Base-by-base conservation (phyloP, 2,888 invertebrate species). In the Crocallis elinguaria region DNA sequence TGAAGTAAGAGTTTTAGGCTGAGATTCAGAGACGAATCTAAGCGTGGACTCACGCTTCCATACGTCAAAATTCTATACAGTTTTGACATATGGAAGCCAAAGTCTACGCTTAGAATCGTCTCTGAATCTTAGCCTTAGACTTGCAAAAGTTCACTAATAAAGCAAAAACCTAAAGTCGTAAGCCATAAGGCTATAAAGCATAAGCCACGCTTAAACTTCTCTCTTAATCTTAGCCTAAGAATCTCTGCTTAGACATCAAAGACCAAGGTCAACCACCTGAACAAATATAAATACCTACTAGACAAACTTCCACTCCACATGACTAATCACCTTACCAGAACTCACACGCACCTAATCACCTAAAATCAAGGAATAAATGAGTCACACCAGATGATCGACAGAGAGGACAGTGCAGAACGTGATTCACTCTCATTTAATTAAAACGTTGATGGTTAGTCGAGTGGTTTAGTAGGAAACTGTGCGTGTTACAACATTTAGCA, bases 371-470 rank as follows among this genome's bases (percentile, higher is more conserved):
- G 37, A 45, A 44, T 25, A 33, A 12, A 58, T 75, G 79, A 79
- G 66, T 80, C 78, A 77, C 67, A 71, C 68, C 68, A 69, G 71
- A 74, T 71, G 73, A 64, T 56, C 45, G 59, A 45, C 46, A 44
- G 59, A 42, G 39, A 48, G 39, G 33, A 36, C 35, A 48, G 50
- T 44, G 49, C 46, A 42, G 38, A 56, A 50, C 42, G 42, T 62
- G 62, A 63, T 54, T 58, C 60, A 63, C 29, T 46, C 37, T 41
- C 39, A 45, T 19, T 41, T 42, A 17, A 39, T 3, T 36, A n/a
- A 7, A 17, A 17, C 11, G 16, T 1, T 4, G n/a, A 17, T 17
- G 6, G 17, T 42, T 13, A 21, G 29, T 17, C 6, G 14, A 32
- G 12, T 30, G 9, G 21, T 35, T 41, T 51, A 23, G 45, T 52